Base-by-base conservation (phyloP, 2,797 vertebrate species). In the Protonibea diacanthus region DNA sequence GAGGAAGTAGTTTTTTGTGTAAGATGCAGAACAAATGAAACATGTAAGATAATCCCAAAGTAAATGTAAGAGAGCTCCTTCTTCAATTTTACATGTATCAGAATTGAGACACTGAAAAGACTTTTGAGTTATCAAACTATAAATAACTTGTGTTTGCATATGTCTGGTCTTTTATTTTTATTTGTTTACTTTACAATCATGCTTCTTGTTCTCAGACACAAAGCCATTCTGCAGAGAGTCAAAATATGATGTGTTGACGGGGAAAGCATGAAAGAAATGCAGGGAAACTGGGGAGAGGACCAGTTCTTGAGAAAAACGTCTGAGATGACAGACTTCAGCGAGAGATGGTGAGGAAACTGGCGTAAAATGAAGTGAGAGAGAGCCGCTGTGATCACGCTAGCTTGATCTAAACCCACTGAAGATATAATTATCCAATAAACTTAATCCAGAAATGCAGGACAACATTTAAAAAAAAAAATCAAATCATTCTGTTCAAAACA, bases 371-470 rank as follows among this genome's bases (percentile, higher is more conserved):
- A 62, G 66, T 66, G 71, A 80, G 76, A 83, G 57, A 69, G 66
- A 85, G 58, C 45, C 65, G 51, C 45, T 65, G 63, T 73, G 51
- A 84, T 83, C 61, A 40, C 42, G 9, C 38, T 58, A 64, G 68
- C 68, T 76, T 58, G 15, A 67, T 74, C 47, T 48, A 48, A 76
- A 76, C 73, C 71, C 71, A 88, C 68, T 72, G 48, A 77, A 56
- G 63, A 25, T 70, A 63, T 18, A 71, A 68, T 70, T 58, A 69
- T 52, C 15, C 6, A 55, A 57, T 7, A 48, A 55, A 45, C 21
- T 11, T 9, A 1, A 72, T 27, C 18, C 10, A 61, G 21, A 61
- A 61, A 38, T 14, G n/a, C 45, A 53, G 6, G 1, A 48, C 21
- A 25, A 56, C 2, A 60, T n/a, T 56, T 59, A 2, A 12, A 45